Evolutionary conservation across 2,888 invertebrate genomes (phyloP).

Genomic region (Orthosia gothica): DNA sequence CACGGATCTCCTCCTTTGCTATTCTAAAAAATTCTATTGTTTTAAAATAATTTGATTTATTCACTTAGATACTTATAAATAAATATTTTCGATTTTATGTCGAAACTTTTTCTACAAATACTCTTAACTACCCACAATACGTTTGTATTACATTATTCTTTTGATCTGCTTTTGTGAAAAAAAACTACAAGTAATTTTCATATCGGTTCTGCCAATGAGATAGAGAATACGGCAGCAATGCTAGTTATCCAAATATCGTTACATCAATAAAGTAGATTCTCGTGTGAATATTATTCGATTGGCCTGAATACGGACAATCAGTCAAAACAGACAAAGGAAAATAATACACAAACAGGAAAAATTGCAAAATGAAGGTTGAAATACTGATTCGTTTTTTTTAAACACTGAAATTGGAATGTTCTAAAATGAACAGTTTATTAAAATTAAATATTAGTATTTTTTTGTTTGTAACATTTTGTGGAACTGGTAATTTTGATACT

Average conservation of each 20-base stretch:
- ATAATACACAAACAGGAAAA: background rate
- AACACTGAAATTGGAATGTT: too few species aligned
- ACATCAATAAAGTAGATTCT: slow-evolving; percentile 3
- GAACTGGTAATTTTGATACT: background rate
- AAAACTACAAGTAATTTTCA: background rate
- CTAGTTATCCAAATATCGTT: slow-evolving; percentile 18
- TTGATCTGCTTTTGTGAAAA: too few species aligned
- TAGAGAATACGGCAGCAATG: background rate
- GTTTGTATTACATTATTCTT: too few species aligned
- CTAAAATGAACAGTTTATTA: too few species aligned
- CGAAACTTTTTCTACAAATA: too few species aligned
- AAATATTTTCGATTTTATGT: too few species aligned
- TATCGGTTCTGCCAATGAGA: background rate
- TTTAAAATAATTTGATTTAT: too few species aligned
- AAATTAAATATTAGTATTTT: background rate
- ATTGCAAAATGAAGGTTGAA: slow-evolving; percentile 5
- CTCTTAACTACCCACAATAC: too few species aligned
- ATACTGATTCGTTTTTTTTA: too few species aligned
- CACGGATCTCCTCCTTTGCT: too few species aligned
- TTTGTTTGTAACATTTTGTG: background rate
- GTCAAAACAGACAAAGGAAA: background rate
- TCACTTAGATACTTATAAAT: too few species aligned
- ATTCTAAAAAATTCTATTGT: too few species aligned
- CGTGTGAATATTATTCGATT: slow-evolving; percentile 45
- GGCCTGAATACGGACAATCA: slow-evolving; percentile 22